phyloP scores from a whole-genome alignment of 92 coral and sea anemone species.

The Parazoanthus darwini region DNA sequence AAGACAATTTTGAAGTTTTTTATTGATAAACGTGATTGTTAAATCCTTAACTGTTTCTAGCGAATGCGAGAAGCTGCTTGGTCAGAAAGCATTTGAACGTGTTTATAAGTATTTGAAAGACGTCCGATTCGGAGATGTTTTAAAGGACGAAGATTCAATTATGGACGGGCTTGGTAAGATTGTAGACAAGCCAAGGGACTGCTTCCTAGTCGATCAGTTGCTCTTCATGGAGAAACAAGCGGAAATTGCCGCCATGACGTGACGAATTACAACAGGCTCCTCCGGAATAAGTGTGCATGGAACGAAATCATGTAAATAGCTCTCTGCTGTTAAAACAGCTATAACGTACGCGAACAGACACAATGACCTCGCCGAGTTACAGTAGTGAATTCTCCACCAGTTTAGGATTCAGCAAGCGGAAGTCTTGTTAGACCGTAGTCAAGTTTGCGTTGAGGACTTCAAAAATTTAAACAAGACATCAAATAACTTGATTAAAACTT shows the following conservation, averaged over 20 bases:
- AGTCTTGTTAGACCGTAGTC: too few relatives aligned
- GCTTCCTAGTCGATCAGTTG: constrained; percentile 92
- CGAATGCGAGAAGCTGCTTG: constrained; percentile 85
- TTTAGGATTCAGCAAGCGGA: too few relatives aligned
- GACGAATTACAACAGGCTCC: not conserved
- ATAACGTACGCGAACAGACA: too few relatives aligned
- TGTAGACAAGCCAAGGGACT: constrained; percentile 85
- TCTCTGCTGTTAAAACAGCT: not conserved
- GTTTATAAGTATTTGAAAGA: constrained; percentile 76
- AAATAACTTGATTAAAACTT: too few relatives aligned
- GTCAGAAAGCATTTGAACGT: constrained; percentile 66
- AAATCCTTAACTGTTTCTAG: constrained; percentile 61
- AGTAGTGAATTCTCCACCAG: too few relatives aligned
- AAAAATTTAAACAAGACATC: too few relatives aligned
- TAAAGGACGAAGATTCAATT: constrained; percentile 70
- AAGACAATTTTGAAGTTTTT: too few relatives aligned
- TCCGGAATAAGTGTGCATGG: not conserved
- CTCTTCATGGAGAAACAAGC: constrained; percentile 96
- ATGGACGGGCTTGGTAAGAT: constrained; percentile 81
- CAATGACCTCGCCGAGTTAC: too few relatives aligned
- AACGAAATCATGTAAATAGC: not conserved
- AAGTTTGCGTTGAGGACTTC: too few relatives aligned
- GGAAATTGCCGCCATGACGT: constrained; percentile 87
- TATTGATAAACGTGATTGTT: too few relatives aligned
- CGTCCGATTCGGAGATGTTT: constrained; percentile 78